Percentiles rank a stretch among this genome's conserved stretches.
phyloP scores from a whole-genome alignment of 2,113 vertebrate species.

The Otis tarda region DNA sequence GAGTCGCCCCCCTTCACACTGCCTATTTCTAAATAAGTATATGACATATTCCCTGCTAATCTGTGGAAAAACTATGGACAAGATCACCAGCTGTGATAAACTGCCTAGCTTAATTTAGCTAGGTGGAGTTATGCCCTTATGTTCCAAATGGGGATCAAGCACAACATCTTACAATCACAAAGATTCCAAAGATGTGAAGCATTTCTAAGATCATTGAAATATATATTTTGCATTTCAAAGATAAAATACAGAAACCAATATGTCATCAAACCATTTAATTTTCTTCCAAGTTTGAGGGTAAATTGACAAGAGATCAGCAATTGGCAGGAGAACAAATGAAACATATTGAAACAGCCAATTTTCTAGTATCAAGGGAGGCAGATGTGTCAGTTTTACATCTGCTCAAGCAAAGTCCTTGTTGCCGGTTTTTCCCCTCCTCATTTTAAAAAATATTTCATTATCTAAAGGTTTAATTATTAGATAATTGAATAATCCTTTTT shows the following conservation, averaged over 20 bases:
- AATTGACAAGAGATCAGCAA: conserved; percentile 57
- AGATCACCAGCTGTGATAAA: conserved; percentile 38
- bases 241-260: conserved; percentile 44
- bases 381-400: conserved; percentile 57
- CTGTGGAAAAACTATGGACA: not conserved
- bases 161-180: not conserved
- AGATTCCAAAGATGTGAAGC: conserved; percentile 27
- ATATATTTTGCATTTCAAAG: conserved; percentile 60
- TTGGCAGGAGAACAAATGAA: conserved; percentile 67
- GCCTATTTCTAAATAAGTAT: not conserved
- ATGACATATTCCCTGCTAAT: not conserved
- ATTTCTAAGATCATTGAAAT: conserved; percentile 34
- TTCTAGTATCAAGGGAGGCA: conserved; percentile 5
- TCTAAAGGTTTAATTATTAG: conserved; percentile 29
- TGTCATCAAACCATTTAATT: conserved; percentile 62
- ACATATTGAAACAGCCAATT: conserved; percentile 52
- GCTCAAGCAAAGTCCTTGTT: conserved; percentile 12
- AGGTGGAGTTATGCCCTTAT: not conserved
- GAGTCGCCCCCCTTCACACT: not conserved
- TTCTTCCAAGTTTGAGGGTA: conserved; percentile 47
- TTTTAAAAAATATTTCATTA: not conserved
- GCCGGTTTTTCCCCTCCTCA: not conserved
- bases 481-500: conserved; percentile 33
- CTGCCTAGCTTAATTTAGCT: not conserved
- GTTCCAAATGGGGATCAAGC: conserved; percentile 7